Evolutionary conservation across 2,888 invertebrate genomes (phyloP), one percentile per base, ranked within the genome.

Genomic region (Pelosia muscerda): DNA sequence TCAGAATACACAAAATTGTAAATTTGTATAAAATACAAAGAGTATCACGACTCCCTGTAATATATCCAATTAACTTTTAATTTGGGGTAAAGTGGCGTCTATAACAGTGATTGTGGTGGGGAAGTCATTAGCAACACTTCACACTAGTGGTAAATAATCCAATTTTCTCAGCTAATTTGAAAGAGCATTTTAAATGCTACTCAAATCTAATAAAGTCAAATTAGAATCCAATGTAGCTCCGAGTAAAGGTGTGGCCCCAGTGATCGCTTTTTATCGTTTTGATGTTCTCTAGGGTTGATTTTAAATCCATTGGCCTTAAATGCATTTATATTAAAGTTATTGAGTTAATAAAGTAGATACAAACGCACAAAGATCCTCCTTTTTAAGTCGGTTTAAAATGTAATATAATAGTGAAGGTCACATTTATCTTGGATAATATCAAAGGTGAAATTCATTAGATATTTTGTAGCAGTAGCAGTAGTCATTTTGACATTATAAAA

Each of bases 181-280:
- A 87, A 86, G 86, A 85, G 88, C 88, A 88, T 91, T 90, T 92
- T 90, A 91, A 90, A 92, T 92, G 90, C 90, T 88, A 87, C 88
- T 90, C 87, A 91, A 92, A 92, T 89, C 90, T 89, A 91, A 92
- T 92, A 90, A 92, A 89, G 89, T 86, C 89, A 87, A 89, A 90
- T 92, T 92, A 92, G 89, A 87, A 88, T 88, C 89, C 90, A 85
- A 91, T 92, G 90, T 89, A 90, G 89, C 79, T 74, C 77, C 69
- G 68, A 60, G 66, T 75, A 71, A 73, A 68, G 78, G 72, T 73
- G 63, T 26, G 81, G 81, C 77, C 64, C 57, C 49, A 71, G 66
- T 74, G 58, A 26, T 13, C 31, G 73, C 78, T n/a, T n/a, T 28
- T 38, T 38, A 59, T 23, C 19, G 5, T 19, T 42, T 42, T 42